Percentiles rank a stretch among this genome's conserved stretches.
Evolutionary conservation across 2,797 vertebrate species (phyloP).

Genomic region (Fistularia tabacaria): DNA sequence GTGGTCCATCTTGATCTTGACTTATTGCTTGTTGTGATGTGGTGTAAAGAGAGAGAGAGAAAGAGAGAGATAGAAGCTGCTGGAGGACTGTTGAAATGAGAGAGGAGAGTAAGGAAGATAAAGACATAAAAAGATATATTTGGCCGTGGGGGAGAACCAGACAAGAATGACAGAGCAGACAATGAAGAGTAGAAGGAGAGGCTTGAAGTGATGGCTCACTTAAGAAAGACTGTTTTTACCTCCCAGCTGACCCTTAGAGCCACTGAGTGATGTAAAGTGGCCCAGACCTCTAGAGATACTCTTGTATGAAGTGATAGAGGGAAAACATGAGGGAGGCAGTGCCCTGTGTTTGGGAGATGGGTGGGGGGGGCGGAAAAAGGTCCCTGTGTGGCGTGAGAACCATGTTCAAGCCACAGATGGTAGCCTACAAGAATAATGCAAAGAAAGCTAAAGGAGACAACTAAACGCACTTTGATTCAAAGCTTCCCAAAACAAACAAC

Average conservation of each 20-base stretch:
- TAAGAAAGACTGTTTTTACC: conserved; percentile 21
- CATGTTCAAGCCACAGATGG: conserved; percentile 42
- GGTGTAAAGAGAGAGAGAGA: conserved; percentile 55
- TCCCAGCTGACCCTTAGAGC: conserved; percentile 15
- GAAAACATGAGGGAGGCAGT: conserved; percentile 23
- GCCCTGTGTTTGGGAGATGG: conserved; percentile 26
- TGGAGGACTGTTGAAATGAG: neutral
- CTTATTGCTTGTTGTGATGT: conserved; percentile 75
- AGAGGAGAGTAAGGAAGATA: conserved; percentile 4
- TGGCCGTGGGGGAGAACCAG: neutral
- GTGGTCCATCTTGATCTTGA: conserved; percentile 63
- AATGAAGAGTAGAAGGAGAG: conserved; percentile 2
- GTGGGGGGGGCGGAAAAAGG: conserved; percentile 50
- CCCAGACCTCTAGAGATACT: conserved; percentile 20
- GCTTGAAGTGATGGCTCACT: conserved; percentile 34
- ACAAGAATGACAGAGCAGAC: conserved; percentile 8
- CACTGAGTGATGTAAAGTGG: conserved; percentile 19
- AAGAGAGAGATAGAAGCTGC: conserved; percentile 40
- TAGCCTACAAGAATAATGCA: conserved; percentile 29
- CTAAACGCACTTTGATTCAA: conserved; percentile 15
- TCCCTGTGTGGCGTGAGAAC: conserved; percentile 64
- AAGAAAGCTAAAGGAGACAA: conserved; percentile 30
- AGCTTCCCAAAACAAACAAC: conserved; percentile 5
- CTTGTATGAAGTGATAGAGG: conserved; percentile 13
- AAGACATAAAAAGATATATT: conserved; percentile 4